Evolutionary conservation across 2,797 vertebrate species (phyloP).

Genomic region (Helicolenus hilgendorfi): DNA sequence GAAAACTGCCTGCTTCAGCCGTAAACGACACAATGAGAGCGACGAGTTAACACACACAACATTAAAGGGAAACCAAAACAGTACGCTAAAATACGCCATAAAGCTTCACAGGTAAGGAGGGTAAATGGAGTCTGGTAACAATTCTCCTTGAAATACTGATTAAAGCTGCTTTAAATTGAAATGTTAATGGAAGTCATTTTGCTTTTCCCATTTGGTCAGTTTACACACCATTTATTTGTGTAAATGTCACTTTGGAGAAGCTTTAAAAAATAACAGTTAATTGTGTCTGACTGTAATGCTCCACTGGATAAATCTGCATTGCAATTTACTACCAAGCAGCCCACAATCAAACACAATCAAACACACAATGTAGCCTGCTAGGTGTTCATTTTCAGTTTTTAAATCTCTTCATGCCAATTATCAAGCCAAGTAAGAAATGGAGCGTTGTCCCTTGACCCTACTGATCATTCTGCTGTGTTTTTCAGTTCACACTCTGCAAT

Average conservation of each 20-base stretch:
- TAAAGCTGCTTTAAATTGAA: background rate
- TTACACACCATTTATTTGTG: background rate
- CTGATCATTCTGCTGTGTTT: constrained; percentile 34
- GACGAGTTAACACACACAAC: background rate
- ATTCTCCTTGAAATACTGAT: background rate
- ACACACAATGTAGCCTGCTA: background rate
- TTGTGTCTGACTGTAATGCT: background rate
- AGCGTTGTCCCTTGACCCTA: constrained; percentile 18
- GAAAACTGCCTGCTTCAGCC: background rate
- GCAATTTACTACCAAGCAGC: background rate
- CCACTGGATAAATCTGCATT: background rate
- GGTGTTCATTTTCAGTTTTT: constrained; percentile 1
- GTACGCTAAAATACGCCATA: background rate
- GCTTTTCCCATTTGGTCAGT: background rate
- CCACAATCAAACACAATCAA: background rate
- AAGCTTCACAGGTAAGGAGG: background rate
- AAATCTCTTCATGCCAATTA: constrained; percentile 2
- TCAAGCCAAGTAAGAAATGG: constrained; percentile 31
- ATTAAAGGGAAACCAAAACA: background rate
- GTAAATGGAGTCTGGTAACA: background rate
- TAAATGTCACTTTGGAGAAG: background rate
- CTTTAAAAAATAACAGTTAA: background rate
- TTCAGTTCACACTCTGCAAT: constrained; percentile 24
- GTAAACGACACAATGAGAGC: background rate
- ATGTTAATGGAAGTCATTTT: background rate